Conservation (phyloP, 2,113 vertebrate species). For the Tragulus kanchil region DNA sequence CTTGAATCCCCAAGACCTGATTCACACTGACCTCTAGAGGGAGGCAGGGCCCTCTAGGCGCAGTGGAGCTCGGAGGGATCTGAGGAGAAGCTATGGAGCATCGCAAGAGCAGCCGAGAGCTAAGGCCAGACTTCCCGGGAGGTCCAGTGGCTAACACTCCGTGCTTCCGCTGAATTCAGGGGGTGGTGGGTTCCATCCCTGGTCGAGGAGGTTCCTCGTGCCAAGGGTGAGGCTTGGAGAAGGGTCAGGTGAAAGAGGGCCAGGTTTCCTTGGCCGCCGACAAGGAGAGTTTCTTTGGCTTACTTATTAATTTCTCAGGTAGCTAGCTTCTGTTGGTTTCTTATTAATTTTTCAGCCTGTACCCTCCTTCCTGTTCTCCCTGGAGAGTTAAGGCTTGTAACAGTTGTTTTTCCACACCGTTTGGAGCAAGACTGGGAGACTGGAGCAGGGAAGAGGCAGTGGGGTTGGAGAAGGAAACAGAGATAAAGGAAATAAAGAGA, state of each 20-base stretch:
- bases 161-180: background rate
- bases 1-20: background rate
- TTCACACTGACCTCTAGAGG: background rate
- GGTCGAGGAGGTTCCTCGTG: background rate
- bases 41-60: background rate
- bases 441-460: background rate
- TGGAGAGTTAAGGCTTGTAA: background rate
- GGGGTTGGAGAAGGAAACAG: background rate
- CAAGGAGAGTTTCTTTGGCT: slow-evolving; percentile 34
- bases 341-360: background rate
- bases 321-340: slow-evolving; percentile 30
- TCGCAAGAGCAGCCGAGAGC: background rate
- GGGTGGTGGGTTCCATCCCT: background rate
- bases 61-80: background rate
- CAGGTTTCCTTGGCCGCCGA: background rate
- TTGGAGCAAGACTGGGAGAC: background rate
- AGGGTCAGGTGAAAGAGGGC: background rate
- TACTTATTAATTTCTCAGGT: slow-evolving; percentile 48
- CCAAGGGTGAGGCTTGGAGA: background rate
- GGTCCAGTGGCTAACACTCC: background rate
- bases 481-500: too few relatives aligned
- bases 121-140: background rate
- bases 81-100: background rate
- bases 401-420: background rate
- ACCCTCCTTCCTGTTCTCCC: background rate